phyloP scores from a whole-genome alignment of 1,140 invertebrate species.

The Lutraria rhynchaena region DNA sequence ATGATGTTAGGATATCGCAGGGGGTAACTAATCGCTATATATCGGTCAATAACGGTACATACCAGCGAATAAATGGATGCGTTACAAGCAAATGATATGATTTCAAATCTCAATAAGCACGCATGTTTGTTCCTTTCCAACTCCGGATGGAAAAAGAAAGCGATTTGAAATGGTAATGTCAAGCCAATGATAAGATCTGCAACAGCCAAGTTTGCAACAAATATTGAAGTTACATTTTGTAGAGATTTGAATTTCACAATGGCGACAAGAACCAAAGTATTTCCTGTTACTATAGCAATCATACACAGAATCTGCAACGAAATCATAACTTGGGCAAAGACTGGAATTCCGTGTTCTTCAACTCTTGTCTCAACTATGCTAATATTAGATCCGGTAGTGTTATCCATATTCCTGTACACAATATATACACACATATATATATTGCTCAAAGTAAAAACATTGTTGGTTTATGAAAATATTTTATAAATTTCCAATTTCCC shows the following conservation, averaged over 20 bases:
- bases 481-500: too few species aligned
- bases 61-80: constrained; percentile 60
- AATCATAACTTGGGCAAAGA: constrained; percentile 41
- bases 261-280: constrained; percentile 57
- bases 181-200: constrained; percentile 62
- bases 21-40: constrained; percentile 60
- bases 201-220: constrained; percentile 64
- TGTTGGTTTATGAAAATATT: too few species aligned
- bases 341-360: background rate
- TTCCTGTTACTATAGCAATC: constrained; percentile 62
- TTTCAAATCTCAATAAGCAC: constrained; percentile 59
- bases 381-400: too few species aligned
- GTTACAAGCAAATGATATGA: constrained; percentile 58
- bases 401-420: too few species aligned
- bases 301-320: constrained; percentile 53
- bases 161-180: constrained; percentile 58
- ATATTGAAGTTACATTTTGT: constrained; percentile 58
- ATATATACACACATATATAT: too few species aligned
- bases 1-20: constrained; percentile 59
- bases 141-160: constrained; percentile 59
- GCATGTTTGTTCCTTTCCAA: constrained; percentile 43
- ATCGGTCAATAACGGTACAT: constrained; percentile 62
- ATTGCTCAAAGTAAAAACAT: too few species aligned
- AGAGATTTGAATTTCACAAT: constrained; percentile 42
- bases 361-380: too few species aligned